These are phyloP conservation scores for Pollenia griseotomentosa DNA, from an alignment of 2,888 invertebrate species.

Conservation along the genomic window DNA sequence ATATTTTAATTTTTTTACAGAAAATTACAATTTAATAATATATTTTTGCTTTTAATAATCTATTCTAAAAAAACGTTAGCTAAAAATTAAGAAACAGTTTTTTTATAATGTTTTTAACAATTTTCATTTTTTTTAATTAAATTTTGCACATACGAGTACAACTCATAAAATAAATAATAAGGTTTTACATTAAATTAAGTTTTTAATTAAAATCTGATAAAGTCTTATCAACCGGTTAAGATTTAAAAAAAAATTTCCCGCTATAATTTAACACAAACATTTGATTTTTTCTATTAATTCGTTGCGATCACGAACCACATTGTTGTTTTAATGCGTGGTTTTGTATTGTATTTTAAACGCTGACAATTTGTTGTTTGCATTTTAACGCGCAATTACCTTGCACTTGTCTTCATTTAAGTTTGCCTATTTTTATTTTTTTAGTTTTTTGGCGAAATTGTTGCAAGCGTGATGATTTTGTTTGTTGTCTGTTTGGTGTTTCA, in stretches of 20 bases:
- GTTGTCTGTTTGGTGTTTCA: conserved; percentile 27
- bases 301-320: conserved; percentile 20
- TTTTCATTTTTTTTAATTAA: background rate
- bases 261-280: background rate
- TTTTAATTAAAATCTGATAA: conserved; percentile 31
- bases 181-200: background rate
- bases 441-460: conserved; percentile 69
- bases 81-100: too few relatives aligned
- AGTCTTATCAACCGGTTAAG: conserved; percentile 2
- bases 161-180: background rate
- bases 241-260: conserved; percentile 9
- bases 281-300: conserved; percentile 15
- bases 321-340: conserved; percentile 44
- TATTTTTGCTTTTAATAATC: too few relatives aligned
- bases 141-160: background rate
- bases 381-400: conserved; percentile 79
- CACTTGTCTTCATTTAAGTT: conserved; percentile 77
- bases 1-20: too few relatives aligned
- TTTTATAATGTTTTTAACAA: too few relatives aligned
- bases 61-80: too few relatives aligned
- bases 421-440: conserved; percentile 16
- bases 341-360: conserved; percentile 38
- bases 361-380: conserved; percentile 65
- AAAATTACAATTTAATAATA: too few relatives aligned
- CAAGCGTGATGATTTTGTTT: conserved; percentile 34